Base-by-base conservation (phyloP, 2,113 vertebrate genomes). In the Emydura subglobosa region DNA sequence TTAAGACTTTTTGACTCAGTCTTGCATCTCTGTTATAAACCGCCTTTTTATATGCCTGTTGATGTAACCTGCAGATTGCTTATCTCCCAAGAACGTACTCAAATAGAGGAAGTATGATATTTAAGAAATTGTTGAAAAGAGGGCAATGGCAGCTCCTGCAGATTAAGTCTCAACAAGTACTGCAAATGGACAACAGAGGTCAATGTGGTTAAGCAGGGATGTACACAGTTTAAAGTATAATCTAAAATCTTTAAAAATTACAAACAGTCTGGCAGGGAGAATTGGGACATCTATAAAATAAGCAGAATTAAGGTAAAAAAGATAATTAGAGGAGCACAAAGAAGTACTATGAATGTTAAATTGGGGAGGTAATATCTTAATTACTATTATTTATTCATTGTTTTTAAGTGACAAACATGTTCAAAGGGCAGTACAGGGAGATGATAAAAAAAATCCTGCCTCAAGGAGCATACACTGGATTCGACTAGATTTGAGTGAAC, bases 151-250 rank as follows among this genome's bases (percentile, higher is more conserved):
- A 29, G 90, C 1, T 89, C 91, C 27, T 13, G 80, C n/a, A 89
- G 47, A 53, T 86, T 39, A 91, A 72, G 10, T 82, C 39, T 92
- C 57, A 95, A 47, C 6, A 27, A 39, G 9, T 74, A 44, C 49
- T 93, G 49, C 61, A 88, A 93, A 90, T 54, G 34, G 39, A 42
- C 42, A 93, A 86, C 21, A 87, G 11, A 83, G 7, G 88, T 76
- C 47, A 74, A 6, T n/a, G 7, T 72, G 5, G 5, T 83, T 97
- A 93, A 91, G 12, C 61, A 83, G 39, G 90, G 54, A 79, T 78
- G 6, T 65, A 42, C 59, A 19, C 57, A 92, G 21, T 79, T 39
- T 84, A n/a, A 95, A 80, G 31, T 93, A 25, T 88, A 84, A 68
- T 55, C 31, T 86, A 54, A 89, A 57, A 21, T 87, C 1, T n/a